Percentiles rank a stretch among this genome's conserved stretches.
These are phyloP conservation scores for Tenthredo distinguenda DNA, from an alignment of 2,888 invertebrate species.

Conservation along the genomic window DNA sequence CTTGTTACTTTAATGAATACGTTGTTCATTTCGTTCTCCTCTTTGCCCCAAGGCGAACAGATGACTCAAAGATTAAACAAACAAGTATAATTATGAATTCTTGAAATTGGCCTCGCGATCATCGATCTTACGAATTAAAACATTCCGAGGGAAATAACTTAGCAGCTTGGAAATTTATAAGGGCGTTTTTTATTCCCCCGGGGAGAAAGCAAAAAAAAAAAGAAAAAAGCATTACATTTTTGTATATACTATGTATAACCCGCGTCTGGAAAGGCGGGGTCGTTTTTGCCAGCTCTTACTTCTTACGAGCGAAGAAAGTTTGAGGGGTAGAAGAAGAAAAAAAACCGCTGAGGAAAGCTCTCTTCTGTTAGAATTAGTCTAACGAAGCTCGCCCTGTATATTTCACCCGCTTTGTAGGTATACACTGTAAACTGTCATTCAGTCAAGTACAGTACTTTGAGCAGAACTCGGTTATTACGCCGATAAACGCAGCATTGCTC, in stretches of 20 bases:
- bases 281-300: neutral
- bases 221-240: neutral
- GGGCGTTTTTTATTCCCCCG: neutral
- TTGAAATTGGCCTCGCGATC: neutral
- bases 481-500: conserved; percentile 2
- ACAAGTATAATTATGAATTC: neutral
- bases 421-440: conserved; percentile 31
- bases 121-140: neutral
- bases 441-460: conserved; percentile 42
- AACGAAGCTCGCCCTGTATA: conserved; percentile 17
- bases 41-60: neutral
- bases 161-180: neutral
- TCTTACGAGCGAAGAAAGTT: neutral
- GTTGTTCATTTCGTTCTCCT: neutral
- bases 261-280: neutral
- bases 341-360: neutral
- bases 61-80: neutral
- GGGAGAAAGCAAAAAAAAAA: neutral
- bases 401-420: neutral
- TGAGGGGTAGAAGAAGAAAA: neutral
- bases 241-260: neutral
- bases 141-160: neutral
- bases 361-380: conserved; percentile 4
- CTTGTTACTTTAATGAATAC: neutral
- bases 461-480: conserved; percentile 23